Evolutionary conservation across 2,888 invertebrate species (phyloP), one percentile per base, ranked within the genome.

Genomic region (Capitulum mitella): DNA sequence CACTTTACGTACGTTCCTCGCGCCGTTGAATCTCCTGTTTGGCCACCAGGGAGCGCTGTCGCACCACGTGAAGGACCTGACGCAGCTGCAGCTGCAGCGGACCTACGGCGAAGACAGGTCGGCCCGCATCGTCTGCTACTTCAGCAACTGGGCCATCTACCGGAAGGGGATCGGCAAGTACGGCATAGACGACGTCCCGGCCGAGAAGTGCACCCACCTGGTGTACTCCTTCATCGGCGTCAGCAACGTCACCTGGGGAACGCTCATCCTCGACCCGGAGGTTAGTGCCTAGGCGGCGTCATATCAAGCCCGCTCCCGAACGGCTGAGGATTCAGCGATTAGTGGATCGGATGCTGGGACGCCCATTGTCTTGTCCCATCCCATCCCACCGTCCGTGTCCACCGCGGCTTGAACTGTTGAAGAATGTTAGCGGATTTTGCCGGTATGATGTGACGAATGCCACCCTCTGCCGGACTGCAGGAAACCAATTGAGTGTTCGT

Each of bases 221-320:
- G 90, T 95, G 78, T 95, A 95, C 86, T 93, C 95, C 3, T 95
- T 95, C 86, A 91, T 94, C 82, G 95, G 95, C 0, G 91, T 95
- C 81, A 90, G 92, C 82, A 92, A 94, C 85, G 89, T 90, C 51
- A 90, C 89, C 26, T 92, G 92, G 90, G 90, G 91, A 83, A 90
- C 94, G 12, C 87, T 93, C 16, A 88, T 95, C 34, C 90, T 95
- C 77, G 94, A 95, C 85, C 91, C 91, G 5, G 93, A 94, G 87
- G 92, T 92, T 14, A 46, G 43, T 46, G 43, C 22, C n/a, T n/a
- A n/a, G n/a, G n/a, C n/a, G n/a, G n/a, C n/a, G n/a, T n/a, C n/a
- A n/a, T n/a, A n/a, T n/a, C n/a, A n/a, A n/a, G n/a, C n/a, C n/a
- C n/a, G n/a, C n/a, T n/a, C n/a, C n/a, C n/a, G n/a, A n/a, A n/a